Percentiles rank a stretch among this genome's conserved stretches.
phyloP scores from a whole-genome alignment of 2,113 vertebrate genomes.

The Hydropotes inermis region DNA sequence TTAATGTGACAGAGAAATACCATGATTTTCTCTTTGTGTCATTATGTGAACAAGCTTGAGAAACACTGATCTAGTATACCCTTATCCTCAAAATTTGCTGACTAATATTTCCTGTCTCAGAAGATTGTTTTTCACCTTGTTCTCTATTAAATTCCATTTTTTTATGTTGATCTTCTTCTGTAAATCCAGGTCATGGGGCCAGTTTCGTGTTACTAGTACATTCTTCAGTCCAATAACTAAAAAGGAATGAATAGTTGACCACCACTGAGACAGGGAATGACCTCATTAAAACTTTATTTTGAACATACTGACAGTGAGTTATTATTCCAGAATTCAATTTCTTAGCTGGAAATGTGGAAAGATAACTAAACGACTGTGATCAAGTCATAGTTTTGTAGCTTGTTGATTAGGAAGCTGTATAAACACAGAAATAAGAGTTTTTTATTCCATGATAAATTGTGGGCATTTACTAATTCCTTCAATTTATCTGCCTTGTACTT shows the following conservation, averaged over 20 bases:
- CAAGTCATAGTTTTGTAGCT: background rate
- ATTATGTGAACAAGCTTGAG: background rate
- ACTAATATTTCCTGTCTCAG: background rate
- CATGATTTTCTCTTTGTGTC: background rate
- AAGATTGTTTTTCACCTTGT: background rate
- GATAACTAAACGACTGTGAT: background rate
- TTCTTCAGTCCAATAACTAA: background rate
- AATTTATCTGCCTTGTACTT: slow-evolving; percentile 14
- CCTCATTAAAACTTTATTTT: background rate
- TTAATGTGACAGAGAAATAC: background rate
- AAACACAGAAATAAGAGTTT: background rate
- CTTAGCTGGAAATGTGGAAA: background rate
- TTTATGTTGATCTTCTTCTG: background rate
- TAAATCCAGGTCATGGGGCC: background rate
- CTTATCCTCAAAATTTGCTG: background rate
- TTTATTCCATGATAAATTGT: background rate
- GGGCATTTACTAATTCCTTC: background rate
- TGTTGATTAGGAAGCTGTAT: background rate
- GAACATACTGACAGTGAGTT: background rate
- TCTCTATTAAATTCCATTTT: background rate
- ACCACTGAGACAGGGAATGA: background rate
- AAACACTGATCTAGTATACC: background rate
- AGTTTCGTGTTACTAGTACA: background rate
- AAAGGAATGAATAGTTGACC: background rate
- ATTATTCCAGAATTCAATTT: background rate